Evolutionary conservation across 2,797 vertebrate species (phyloP), one percentile per base, ranked within the genome.

Genomic region (Emydoidea blandingii): DNA sequence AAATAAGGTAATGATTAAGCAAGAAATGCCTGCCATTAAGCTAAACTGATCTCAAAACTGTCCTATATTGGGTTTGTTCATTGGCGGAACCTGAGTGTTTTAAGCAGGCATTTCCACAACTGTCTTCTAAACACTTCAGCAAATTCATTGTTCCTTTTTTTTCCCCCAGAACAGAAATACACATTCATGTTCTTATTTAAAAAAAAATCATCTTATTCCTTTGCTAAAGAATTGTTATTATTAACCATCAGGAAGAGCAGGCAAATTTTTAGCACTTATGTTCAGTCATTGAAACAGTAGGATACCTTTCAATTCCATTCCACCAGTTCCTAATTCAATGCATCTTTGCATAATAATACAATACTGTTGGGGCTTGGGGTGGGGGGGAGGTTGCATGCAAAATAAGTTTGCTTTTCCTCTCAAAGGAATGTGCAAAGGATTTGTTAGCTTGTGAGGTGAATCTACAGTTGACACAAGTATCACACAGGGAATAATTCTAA

Each of bases 271-370:
- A 18, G 15, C 84, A 81, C 29, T 34, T 85, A 83, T 49, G 2
- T 83, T 86, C 78, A 37, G 11, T 65, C 5, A 19, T 27, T 27
- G n/a, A 21, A 94, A 90, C 54, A 23, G 34, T 6, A 9, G 74
- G 87, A 23, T 14, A 6, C 79, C 12, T 83, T 44, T 91, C 31
- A 29, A 5, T 29, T 81, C 14, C 19, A 59, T 72, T 7, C 50
- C 41, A 84, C 50, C 0, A 0, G 68, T 83, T 52, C 49, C 37
- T 78, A 29, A 79, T 37, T 1, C 0, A 0, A 0, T 31, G 34
- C 37, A 74, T 21, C 16, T 21, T 50, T 86, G 27, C 54, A 57
- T 76, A 31, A 14, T 25, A 76, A 52, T 81, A 31, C 3, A 1
- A 14, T n/a, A 11, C 3, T 2, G 0, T 3, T 6, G 6, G 16